Conservation (phyloP, 2,888 invertebrate species). For the Drosophila birchii region DNA sequence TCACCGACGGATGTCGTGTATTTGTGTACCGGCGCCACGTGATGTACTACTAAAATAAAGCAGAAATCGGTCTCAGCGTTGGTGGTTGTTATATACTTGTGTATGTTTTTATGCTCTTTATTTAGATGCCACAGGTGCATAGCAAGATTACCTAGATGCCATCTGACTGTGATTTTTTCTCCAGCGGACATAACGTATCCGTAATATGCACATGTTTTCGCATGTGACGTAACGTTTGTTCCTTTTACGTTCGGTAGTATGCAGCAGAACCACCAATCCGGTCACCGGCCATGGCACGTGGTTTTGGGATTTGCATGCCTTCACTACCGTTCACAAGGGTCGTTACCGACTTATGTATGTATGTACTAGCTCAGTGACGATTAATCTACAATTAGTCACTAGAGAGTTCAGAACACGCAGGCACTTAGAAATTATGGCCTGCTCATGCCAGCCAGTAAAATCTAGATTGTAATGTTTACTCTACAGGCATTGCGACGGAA, state of each 20-base stretch:
- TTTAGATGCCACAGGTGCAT: slow-evolving; percentile 15
- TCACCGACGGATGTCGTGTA: neutral
- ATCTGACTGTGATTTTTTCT: slow-evolving; percentile 5
- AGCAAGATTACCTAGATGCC: slow-evolving; percentile 4
- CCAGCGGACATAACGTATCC: slow-evolving; percentile 29
- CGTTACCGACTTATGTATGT: neutral
- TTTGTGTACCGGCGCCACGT: slow-evolving; percentile 3
- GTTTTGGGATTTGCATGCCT: slow-evolving; percentile 6
- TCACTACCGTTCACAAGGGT: neutral
- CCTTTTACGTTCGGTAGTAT: slow-evolving; percentile 37
- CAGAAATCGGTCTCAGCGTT: neutral
- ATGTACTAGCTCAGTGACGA: neutral
- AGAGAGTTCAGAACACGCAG: neutral
- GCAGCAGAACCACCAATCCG: slow-evolving; percentile 10
- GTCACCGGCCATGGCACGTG: slow-evolving; percentile 29
- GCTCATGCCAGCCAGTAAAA: neutral
- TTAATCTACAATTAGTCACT: neutral
- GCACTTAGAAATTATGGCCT: neutral
- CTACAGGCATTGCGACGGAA: slow-evolving; percentile 2
- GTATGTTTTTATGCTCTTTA: neutral
- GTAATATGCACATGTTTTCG: slow-evolving; percentile 70
- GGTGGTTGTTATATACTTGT: neutral
- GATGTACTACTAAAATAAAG: slow-evolving; percentile 8
- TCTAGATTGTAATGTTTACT: slow-evolving; percentile 9
- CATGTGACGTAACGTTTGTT: slow-evolving; percentile 70